A percentile compares a stretch with the other conserved stretches of the same genome.
Conservation (phyloP, 2,888 invertebrate genomes). For the Rhingia rostrata region DNA sequence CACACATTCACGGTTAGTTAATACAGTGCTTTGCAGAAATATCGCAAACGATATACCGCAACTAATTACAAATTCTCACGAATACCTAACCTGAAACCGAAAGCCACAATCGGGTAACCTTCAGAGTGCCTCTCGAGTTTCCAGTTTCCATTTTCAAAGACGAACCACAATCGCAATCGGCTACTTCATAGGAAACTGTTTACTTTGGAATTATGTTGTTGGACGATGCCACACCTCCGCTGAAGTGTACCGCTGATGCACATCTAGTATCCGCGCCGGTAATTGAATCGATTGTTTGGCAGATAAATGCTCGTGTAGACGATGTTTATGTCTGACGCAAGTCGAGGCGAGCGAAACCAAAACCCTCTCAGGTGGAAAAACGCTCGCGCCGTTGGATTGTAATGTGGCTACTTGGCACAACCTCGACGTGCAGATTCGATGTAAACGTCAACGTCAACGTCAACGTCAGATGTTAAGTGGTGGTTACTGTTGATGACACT, state of each 20-base stretch:
- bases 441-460: not conserved
- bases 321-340: not conserved
- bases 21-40: not conserved
- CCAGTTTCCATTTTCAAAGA: not conserved
- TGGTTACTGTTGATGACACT: conserved; percentile 13
- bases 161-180: not conserved
- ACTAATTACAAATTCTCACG: conserved; percentile 59
- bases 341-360: conserved; percentile 4
- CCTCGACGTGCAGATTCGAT: conserved; percentile 5
- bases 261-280: conserved; percentile 21
- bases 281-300: conserved; percentile 13
- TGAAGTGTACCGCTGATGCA: conserved; percentile 6
- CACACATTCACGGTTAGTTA: not conserved
- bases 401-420: not conserved
- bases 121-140: conserved; percentile 51
- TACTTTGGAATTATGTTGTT: conserved; percentile 2
- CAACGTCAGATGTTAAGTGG: conserved; percentile 9
- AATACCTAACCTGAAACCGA: conserved; percentile 50
- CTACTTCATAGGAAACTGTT: not conserved
- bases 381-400: conserved; percentile 38
- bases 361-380: conserved; percentile 53
- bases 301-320: not conserved
- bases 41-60: conserved; percentile 59
- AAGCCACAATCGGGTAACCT: conserved; percentile 65
- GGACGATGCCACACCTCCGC: conserved; percentile 11